Percentiles rank a stretch among this genome's conserved stretches.
Conservation (phyloP, 1,140 invertebrate genomes). For the Trichogramma pretiosum region DNA sequence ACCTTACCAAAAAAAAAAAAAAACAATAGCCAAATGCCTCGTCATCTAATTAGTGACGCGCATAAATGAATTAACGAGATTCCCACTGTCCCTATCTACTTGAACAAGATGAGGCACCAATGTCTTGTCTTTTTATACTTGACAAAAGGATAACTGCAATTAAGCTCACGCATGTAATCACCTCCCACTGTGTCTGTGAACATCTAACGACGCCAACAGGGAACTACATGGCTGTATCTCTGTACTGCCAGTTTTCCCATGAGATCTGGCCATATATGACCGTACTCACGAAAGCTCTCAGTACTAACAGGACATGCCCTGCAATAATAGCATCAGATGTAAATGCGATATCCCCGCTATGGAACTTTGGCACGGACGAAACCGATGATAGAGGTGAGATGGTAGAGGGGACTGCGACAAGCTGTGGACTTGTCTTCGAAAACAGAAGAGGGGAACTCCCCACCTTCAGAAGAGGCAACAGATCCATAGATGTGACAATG, state of each 20-base stretch:
- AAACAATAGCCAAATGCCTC: conserved; percentile 32
- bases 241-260: conserved; percentile 2
- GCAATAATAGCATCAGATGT: neutral
- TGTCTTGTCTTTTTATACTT: neutral
- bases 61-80: too few relatives aligned
- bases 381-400: neutral
- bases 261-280: neutral
- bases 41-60: conserved; percentile 46
- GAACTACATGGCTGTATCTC: neutral
- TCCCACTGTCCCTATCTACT: conserved; percentile 9
- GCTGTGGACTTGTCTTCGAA: conserved; percentile 19
- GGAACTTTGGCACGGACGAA: neutral
- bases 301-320: conserved; percentile 8
- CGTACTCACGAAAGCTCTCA: conserved; percentile 16
- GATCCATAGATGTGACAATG: neutral
- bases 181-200: neutral
- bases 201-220: neutral
- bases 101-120: conserved; percentile 14
- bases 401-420: neutral
- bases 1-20: conserved; percentile 13
- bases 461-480: neutral
- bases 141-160: neutral
- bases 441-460: neutral
- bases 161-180: neutral
- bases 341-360: neutral